Conservation (phyloP, 1,140 invertebrate genomes). For the Trypoxylus dichotomus region DNA sequence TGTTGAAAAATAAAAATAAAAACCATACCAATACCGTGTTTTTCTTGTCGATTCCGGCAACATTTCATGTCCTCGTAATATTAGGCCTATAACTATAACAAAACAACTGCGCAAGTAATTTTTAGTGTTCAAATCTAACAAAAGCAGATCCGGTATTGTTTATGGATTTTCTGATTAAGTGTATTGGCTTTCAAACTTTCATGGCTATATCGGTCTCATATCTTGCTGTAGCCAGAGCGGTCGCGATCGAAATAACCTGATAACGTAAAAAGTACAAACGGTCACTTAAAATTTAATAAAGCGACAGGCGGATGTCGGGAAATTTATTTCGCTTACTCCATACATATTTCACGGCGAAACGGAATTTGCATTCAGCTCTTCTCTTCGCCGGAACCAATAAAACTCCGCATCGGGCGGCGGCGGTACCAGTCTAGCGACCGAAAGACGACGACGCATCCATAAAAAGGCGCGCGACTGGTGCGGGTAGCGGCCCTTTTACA, state of each 20-base stretch:
- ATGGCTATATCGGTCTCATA: too few relatives aligned
- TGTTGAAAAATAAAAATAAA: too few relatives aligned
- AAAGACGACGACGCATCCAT: constrained; percentile 1
- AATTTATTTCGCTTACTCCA: background rate
- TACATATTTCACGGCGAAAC: background rate
- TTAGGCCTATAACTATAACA: too few relatives aligned
- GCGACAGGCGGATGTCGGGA: background rate
- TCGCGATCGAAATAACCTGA: background rate
- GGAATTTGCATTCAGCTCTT: constrained; percentile 17
- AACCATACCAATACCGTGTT: too few relatives aligned
- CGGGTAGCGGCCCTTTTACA: constrained; percentile 41
- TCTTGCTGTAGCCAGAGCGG: too few relatives aligned
- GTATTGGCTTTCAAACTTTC: too few relatives aligned
- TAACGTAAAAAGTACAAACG: background rate
- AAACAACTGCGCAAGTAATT: too few relatives aligned
- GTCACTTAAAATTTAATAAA: constrained; percentile 16
- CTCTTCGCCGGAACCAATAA: background rate
- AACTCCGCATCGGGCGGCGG: background rate
- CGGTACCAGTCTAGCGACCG: background rate
- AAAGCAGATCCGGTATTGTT: too few relatives aligned
- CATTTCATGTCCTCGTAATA: too few relatives aligned
- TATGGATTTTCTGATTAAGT: too few relatives aligned
- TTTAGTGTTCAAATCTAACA: too few relatives aligned
- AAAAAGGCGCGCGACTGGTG: background rate
- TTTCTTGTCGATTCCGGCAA: too few relatives aligned